phyloP scores from a whole-genome alignment of 2,113 vertebrate species.

The Siphamia tubifer region DNA sequence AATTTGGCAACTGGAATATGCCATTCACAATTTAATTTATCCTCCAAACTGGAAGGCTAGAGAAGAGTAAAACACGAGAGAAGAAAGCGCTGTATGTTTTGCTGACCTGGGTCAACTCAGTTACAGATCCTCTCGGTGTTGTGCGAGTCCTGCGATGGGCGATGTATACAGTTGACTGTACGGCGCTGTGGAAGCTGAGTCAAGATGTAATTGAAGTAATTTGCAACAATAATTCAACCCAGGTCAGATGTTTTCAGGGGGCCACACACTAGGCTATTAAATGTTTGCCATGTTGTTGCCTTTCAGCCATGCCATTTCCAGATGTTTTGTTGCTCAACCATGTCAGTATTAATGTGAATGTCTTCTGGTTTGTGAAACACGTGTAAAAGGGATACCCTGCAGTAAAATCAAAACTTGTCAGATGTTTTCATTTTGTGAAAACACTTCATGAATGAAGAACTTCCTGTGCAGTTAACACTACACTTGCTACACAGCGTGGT shows the following conservation, averaged over 20 bases:
- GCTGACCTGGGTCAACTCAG: slow-evolving; percentile 64
- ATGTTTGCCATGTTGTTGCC: slow-evolving; percentile 58
- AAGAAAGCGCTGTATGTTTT: slow-evolving; percentile 75
- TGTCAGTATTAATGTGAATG: slow-evolving; percentile 81
- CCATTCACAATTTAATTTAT: slow-evolving; percentile 71
- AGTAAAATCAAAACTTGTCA: slow-evolving; percentile 69
- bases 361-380: slow-evolving; percentile 69
- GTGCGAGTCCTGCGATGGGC: slow-evolving; percentile 18
- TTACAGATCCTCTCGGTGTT: slow-evolving; percentile 45
- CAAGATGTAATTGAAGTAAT: slow-evolving; percentile 62
- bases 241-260: slow-evolving; percentile 66
- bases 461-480: background rate
- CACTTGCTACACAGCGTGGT: background rate
- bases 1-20: slow-evolving; percentile 81
- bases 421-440: slow-evolving; percentile 35
- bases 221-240: slow-evolving; percentile 60
- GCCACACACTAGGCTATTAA: slow-evolving; percentile 66
- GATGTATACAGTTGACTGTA: slow-evolving; percentile 33
- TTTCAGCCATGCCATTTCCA: slow-evolving; percentile 58
- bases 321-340: slow-evolving; percentile 61
- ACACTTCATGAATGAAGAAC: slow-evolving; percentile 3
- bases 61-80: slow-evolving; percentile 60
- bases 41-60: slow-evolving; percentile 82
- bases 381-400: slow-evolving; percentile 47
- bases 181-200: slow-evolving; percentile 47